phyloP scores from a whole-genome alignment of 2,888 invertebrate genomes.

The Papilio gigon region DNA sequence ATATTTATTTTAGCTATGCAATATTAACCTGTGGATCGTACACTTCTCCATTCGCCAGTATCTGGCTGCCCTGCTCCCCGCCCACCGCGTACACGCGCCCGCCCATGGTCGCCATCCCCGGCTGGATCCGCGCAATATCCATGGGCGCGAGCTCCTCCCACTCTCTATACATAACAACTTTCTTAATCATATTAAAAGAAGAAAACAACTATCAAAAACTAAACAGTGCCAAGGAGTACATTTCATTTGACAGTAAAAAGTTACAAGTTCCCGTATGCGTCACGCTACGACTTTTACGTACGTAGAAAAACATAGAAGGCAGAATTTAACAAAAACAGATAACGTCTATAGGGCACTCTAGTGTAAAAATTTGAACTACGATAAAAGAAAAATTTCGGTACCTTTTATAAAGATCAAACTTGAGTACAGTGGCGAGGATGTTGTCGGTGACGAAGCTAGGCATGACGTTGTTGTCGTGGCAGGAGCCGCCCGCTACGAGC shows the following conservation, averaged over 20 bases:
- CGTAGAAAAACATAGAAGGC: too few species aligned
- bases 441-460: constrained; percentile 92
- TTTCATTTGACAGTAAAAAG: too few species aligned
- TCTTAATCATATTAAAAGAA: not conserved
- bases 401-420: constrained; percentile 88
- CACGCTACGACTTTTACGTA: too few species aligned
- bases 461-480: constrained; percentile 87
- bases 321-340: too few species aligned
- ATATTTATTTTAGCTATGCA: not conserved
- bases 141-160: constrained; percentile 92
- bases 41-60: constrained; percentile 93
- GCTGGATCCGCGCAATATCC: constrained; percentile 92
- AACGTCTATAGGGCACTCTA: too few species aligned
- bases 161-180: constrained; percentile 75
- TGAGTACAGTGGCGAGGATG: constrained; percentile 91
- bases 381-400: constrained; percentile 65
- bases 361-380: too few species aligned
- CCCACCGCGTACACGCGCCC: constrained; percentile 95
- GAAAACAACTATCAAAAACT: too few species aligned
- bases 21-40: constrained; percentile 85
- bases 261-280: too few species aligned
- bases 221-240: too few species aligned
- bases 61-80: constrained; percentile 94
- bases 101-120: constrained; percentile 92
- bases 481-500: constrained; percentile 94